Evolutionary conservation across 1,140 invertebrate genomes (phyloP), one percentile per base, ranked within the genome.

Genomic region (Zaprionus ornatus): DNA sequence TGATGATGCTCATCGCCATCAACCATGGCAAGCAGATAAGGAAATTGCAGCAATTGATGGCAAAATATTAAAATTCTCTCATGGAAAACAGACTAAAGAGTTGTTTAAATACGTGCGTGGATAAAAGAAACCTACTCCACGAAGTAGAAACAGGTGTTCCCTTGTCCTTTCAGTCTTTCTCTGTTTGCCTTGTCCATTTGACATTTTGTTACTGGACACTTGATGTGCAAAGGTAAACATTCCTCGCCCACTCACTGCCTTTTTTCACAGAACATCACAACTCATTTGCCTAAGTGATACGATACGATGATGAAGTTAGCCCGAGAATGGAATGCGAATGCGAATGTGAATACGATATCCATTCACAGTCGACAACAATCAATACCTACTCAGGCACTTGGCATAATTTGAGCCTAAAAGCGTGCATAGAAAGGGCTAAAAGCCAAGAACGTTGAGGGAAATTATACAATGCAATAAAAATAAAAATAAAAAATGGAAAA

Each of bases 361-460:
- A 74, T 75, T 81, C 66, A 68, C 45, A 79, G 37, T 66, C 70
- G 32, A n/a, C n/a, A 68, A 62, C 86, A 76, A 79, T 90, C 71
- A 78, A 81, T 85, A 88, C 78, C 69, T 81, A 83, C 77, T 80
- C 77, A 87, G 82, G 79, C 85, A 83, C 83, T 88, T 80, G 83
- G 80, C 77, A 87, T 87, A 88, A 88, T 88, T 79, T 70, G 80
- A 83, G 69, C 84, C 80, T 77, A 77, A 74, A 68, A 83, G 83
- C 83, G 69, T 86, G 83, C 63, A 55, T 19, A 69, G 56, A 62
- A 62, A 54, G 42, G 29, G 42, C 27, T n/a, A 25, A 61, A 50
- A 35, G 25, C 32, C 9, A 68, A 67, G 35, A 45, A 29, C 19
- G 66, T n/a, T 68, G 12, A 9, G 48, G 63, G 62, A 84, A 84